Base-by-base conservation (phyloP, 2,797 vertebrate species). In the Coregonus suidteri region DNA sequence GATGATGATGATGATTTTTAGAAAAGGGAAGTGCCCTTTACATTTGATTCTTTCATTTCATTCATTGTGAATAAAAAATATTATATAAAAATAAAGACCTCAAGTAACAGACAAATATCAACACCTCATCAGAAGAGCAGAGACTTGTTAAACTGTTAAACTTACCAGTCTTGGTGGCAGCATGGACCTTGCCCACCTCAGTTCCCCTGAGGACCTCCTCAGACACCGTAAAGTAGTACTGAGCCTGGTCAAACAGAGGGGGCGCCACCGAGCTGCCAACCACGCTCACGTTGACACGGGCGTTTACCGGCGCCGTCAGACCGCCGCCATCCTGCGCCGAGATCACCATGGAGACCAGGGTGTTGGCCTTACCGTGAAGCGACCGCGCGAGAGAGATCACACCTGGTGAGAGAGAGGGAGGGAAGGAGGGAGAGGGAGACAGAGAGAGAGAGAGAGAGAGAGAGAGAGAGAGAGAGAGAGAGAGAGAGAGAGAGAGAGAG, bases 221-320 rank as follows among this genome's bases (percentile, higher is more conserved):
- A 0, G 95, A 88, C 77, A 99, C 94, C 0, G 95, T 96, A 89
- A 98, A 98, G 90, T 96, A 97, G 91, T 99, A 99, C 82, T 98
- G 97, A 0, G 93, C 92, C 88, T 97, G 97, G 76, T 98, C 96
- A 54, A 99, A 99, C 83, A 96, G 85, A 0, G 98, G 98, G 3
- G 97, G 95, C 0, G 93, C 94, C 82, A 97, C 94, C 0, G 94
- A 96, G 85, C 97, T 95, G 0, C 95, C 93, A 68, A 99, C 96
- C 14, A 99, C 94, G 82, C 98, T 99, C 91, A 99, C 93, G 84
- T 99, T 99, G 62, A 99, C 96, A 62, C 89, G 88, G 81, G 98
- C 98, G 0, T 93, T 96, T 1, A 92, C 90, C 7, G 96, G 95
- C 1, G 97, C 95, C 9, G 90, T 91, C 14, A 98, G 94, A 0